Conservation (phyloP, 2,113 vertebrate genomes). For the Ramphastos sulfuratus region DNA sequence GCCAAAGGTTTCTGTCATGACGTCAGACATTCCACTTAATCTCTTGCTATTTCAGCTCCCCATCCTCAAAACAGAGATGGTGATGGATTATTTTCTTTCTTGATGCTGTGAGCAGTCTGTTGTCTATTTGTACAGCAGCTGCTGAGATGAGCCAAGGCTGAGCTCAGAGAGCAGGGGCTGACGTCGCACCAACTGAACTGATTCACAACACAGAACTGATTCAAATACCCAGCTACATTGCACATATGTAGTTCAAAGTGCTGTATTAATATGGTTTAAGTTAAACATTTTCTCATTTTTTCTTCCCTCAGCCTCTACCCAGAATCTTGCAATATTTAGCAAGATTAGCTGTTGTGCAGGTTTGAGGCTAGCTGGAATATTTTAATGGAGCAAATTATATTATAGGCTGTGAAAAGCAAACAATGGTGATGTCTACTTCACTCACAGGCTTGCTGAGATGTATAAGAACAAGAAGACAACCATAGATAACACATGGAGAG, state of each 20-base stretch:
- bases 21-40: constrained; percentile 19
- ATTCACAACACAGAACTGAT: not conserved
- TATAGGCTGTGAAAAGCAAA: too few relatives aligned
- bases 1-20: constrained; percentile 43
- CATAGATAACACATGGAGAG: too few relatives aligned
- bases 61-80: not conserved
- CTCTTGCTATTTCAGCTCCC: constrained; percentile 25
- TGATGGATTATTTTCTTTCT: constrained; percentile 26
- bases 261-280: not conserved
- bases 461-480: too few relatives aligned
- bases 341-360: not conserved
- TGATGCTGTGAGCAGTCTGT: not conserved
- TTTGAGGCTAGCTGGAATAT: too few relatives aligned
- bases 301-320: not conserved
- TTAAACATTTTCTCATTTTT: not conserved
- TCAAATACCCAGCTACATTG: not conserved
- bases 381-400: too few relatives aligned
- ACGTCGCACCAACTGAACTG: not conserved
- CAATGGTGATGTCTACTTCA: too few relatives aligned
- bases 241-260: not conserved
- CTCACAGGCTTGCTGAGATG: too few relatives aligned
- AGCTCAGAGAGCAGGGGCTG: not conserved
- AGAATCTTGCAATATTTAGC: not conserved
- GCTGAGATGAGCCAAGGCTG: not conserved
- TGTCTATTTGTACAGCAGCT: not conserved